Evolutionary conservation across 2,113 vertebrate genomes (phyloP).

Genomic region (Ifrita kowaldi): DNA sequence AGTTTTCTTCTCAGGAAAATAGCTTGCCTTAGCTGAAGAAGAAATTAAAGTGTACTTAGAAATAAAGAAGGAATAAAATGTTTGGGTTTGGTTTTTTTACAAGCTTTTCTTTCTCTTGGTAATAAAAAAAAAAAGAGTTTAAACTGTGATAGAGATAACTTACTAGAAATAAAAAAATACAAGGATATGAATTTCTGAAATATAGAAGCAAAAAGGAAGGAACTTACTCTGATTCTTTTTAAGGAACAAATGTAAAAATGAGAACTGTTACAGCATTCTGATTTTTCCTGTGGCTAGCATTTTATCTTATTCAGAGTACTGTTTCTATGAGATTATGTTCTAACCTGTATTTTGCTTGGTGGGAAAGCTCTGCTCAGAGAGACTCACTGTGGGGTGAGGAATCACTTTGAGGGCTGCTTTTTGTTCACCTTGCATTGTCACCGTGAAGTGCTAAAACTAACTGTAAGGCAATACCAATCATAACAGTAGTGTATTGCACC

Average conservation of each 20-base stretch:
- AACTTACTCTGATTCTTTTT: neutral
- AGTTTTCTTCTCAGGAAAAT: slow-evolving; percentile 47
- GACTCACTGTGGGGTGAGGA: neutral
- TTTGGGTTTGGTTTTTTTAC: neutral
- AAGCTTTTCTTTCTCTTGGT: neutral
- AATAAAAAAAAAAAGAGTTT: neutral
- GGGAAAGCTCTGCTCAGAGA: neutral
- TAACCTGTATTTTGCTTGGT: neutral
- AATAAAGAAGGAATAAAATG: neutral
- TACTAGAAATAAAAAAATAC: neutral
- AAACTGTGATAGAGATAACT: neutral
- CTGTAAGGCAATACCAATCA: neutral
- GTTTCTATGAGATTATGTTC: neutral
- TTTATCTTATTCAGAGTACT: neutral
- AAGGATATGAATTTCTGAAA: neutral
- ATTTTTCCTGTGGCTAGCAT: neutral
- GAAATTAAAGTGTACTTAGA: slow-evolving; percentile 41
- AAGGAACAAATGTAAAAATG: neutral
- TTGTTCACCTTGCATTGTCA: neutral
- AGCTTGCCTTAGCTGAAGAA: slow-evolving; percentile 34
- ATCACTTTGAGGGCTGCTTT: neutral
- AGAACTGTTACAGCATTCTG: neutral
- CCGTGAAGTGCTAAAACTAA: neutral
- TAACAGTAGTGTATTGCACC: neutral
- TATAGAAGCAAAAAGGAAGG: neutral